These are phyloP conservation scores for Micromys minutus DNA, from an alignment of 2,113 vertebrate genomes.

Conservation along the genomic window DNA sequence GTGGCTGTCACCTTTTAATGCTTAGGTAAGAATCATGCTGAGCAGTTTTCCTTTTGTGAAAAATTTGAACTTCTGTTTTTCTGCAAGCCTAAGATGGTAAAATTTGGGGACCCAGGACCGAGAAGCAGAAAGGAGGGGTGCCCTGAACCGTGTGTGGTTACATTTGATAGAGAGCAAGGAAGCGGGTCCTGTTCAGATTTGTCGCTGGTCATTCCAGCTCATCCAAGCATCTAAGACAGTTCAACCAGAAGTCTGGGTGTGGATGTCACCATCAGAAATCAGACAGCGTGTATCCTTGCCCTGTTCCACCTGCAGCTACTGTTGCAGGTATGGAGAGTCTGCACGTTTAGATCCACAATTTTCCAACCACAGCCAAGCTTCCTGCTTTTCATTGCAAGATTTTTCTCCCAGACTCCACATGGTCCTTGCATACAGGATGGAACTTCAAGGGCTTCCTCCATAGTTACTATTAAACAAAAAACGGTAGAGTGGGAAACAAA, in stretches of 20 bases:
- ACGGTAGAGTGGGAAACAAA: neutral
- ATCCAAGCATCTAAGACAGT: accelerated
- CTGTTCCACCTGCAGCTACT: too few species aligned
- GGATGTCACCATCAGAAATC: accelerated
- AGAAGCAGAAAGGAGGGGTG: neutral
- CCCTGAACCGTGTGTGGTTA: accelerated
- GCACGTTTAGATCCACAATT: neutral
- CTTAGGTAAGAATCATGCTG: neutral
- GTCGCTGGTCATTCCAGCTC: accelerated
- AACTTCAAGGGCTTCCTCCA: neutral
- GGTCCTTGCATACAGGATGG: neutral
- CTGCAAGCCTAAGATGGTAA: neutral
- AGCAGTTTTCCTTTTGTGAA: neutral
- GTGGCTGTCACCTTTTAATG: neutral
- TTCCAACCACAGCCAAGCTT: neutral
- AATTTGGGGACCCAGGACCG: neutral
- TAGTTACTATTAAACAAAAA: neutral
- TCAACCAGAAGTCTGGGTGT: neutral
- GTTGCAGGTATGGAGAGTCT: neutral
- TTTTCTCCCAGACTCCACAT: neutral
- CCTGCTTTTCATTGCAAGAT: accelerated
- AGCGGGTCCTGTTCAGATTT: accelerated
- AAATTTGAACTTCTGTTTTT: neutral
- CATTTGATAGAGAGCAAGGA: accelerated
- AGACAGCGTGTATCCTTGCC: accelerated